Evolutionary conservation across 2,888 invertebrate species (phyloP), one percentile per base, ranked within the genome.

Genomic region (Brenthis ino): DNA sequence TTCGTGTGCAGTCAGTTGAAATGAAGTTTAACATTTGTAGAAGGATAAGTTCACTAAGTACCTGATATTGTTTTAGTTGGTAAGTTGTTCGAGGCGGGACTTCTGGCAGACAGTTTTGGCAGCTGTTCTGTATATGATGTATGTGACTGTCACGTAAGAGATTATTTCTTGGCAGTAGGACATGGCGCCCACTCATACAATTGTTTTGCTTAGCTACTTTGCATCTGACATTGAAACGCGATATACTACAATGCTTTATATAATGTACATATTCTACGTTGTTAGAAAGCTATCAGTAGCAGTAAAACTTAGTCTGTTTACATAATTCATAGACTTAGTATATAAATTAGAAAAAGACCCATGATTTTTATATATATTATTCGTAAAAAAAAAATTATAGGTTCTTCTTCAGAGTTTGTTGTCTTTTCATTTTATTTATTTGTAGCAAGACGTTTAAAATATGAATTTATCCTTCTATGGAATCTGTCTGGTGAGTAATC

Each of bases 131-230:
- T 81, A 77, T 83, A 88, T 89, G 91, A 91, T 89, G 86, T 89
- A 91, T 91, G 90, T 86, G 90, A 88, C 86, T 89, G 90, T 91
- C 90, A 87, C 84, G 80, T 88, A 85, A 84, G 87, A 91, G 90
- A 91, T 91, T 91, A 91, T 90, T 88, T 87, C 88, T 91, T 91
- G 92, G 91, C 91, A 89, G 83, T 79, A 84, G 82, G 80, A 85
- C 85, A 82, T 80, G 83, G 82, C 78, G 80, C 81, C 79, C 81
- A 81, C 79, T 80, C 81, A 82, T 83, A 84, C 83, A 79, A 87
- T 86, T 85, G 86, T 88, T 87, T 20, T 87, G 84, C 84, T 83
- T 81, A 83, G 80, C 81, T 84, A 82, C 86, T 78, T 85, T 82
- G 80, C 83, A 85, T 85, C 77, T 77, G 79, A 79, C 75, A 76